phyloP scores from a whole-genome alignment of 2,888 invertebrate species.

The Ametastegia equiseti region DNA sequence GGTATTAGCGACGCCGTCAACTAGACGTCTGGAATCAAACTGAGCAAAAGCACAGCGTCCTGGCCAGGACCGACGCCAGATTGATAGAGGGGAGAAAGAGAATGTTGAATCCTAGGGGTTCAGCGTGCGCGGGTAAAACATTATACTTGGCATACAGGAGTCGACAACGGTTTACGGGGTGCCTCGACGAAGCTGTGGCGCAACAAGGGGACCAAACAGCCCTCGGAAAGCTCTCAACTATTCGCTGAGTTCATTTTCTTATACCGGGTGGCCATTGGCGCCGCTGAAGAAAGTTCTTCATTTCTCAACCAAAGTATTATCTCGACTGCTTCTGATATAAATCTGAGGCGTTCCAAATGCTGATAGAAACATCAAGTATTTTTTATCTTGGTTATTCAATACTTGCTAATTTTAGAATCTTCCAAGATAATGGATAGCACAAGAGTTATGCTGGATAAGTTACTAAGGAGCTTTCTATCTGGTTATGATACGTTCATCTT shows the following conservation, averaged over 20 bases:
- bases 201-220: slow-evolving; percentile 24
- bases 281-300: not conserved
- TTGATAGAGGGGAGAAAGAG: slow-evolving; percentile 64
- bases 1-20: slow-evolving; percentile 64
- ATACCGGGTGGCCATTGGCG: not conserved
- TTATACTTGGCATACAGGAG: slow-evolving; percentile 36
- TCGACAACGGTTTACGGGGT: slow-evolving; percentile 38
- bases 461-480: slow-evolving; percentile 3
- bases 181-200: not conserved
- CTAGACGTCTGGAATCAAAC: slow-evolving; percentile 68
- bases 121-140: slow-evolving; percentile 51
- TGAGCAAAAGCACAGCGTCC: slow-evolving; percentile 72
- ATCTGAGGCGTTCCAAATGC: not conserved
- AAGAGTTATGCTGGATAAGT: not conserved
- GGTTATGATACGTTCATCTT: not conserved
- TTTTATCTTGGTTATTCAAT: not conserved
- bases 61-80: slow-evolving; percentile 72
- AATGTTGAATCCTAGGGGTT: slow-evolving; percentile 62
- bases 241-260: slow-evolving; percentile 8
- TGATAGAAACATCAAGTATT: not conserved
- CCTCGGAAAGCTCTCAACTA: slow-evolving; percentile 2
- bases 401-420: not conserved
- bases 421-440: not conserved
- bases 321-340: not conserved
- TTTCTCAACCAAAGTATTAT: not conserved